Evolutionary conservation across 2,888 invertebrate species (phyloP), one percentile per base, ranked within the genome.

Genomic region (Syrista parreyssii): DNA sequence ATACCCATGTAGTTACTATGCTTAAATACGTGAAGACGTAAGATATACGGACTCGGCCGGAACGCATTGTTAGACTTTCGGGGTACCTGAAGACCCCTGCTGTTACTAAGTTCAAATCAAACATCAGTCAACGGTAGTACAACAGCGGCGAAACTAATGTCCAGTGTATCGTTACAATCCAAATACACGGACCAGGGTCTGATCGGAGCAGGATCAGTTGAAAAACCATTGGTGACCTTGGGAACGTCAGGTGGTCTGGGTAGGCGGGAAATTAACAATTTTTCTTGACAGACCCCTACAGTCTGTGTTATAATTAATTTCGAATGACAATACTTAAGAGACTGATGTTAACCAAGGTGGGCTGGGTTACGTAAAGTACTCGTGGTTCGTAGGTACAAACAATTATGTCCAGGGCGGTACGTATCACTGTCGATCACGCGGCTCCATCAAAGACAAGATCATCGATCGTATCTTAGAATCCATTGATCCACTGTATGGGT

Each of bases 41-140:
- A 55, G 23, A 55, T 23, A 55, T 23, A 55, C 40, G 23, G 9
- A 55, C 23, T 1, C 3, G 55, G 55, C 23, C 23, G 0, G 55
- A 55, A 55, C 55, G 23, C 9, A 23, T 55, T 55, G 23, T 23
- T 55, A 23, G 9, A 23, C 23, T 9, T 55, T 6, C 55, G 23
- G 23, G 15, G 55, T 55, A 55, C 55, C 55, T 31, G 71, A 33
- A 55, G 78, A 76, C 73, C 75, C 84, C 84, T 80, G 83, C 82
- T 81, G 83, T 78, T 84, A 76, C 76, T 72, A 81, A 81, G 77
- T 82, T 83, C 81, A 84, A 83, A 83, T 83, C 82, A 83, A 86
- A 85, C 82, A 83, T 82, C 81, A 83, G 85, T 86, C 84, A 84
- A 86, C 86, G 82, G 86, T 85, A 85, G 87, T 82, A 82, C 68